phyloP scores from a whole-genome alignment of 2,797 vertebrate genomes.

The Pitangus sulphuratus region DNA sequence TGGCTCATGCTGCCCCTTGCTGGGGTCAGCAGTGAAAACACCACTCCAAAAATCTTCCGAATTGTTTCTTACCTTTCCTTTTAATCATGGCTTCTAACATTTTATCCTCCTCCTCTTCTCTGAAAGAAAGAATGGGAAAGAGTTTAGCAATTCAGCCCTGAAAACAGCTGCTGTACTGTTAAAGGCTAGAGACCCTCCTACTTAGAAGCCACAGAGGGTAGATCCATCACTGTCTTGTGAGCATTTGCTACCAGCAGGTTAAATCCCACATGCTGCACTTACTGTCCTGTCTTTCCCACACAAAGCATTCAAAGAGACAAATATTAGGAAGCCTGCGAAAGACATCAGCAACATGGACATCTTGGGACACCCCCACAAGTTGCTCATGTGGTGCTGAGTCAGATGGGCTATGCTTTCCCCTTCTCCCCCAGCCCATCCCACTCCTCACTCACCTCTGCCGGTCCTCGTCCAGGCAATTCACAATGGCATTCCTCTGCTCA shows the following conservation, averaged over 20 bases:
- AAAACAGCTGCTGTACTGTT: background rate
- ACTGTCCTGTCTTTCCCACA: background rate
- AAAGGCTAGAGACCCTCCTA: background rate
- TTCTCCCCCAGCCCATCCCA: background rate
- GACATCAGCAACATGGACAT: background rate
- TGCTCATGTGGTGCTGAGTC: fast-evolving
- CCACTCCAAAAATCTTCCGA: background rate
- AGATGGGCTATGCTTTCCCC: background rate
- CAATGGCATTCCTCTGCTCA: constrained; percentile 95
- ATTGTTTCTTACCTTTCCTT: constrained; percentile 83
- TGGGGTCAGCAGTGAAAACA: background rate
- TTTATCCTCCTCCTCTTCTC: constrained; percentile 93
- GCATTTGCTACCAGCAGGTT: background rate
- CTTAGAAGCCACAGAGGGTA: background rate
- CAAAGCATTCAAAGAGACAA: background rate
- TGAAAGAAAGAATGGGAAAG: constrained; percentile 69
- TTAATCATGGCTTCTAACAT: constrained; percentile 83
- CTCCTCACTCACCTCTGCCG: constrained; percentile 87
- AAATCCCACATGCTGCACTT: background rate
- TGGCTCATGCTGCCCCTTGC: background rate
- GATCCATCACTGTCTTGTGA: background rate
- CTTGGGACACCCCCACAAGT: background rate
- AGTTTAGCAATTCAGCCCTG: background rate
- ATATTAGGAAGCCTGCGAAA: background rate
- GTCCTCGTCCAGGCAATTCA: constrained; percentile 96